phyloP scores from a whole-genome alignment of 2,113 vertebrate genomes.

The Engraulis encrasicolus region DNA sequence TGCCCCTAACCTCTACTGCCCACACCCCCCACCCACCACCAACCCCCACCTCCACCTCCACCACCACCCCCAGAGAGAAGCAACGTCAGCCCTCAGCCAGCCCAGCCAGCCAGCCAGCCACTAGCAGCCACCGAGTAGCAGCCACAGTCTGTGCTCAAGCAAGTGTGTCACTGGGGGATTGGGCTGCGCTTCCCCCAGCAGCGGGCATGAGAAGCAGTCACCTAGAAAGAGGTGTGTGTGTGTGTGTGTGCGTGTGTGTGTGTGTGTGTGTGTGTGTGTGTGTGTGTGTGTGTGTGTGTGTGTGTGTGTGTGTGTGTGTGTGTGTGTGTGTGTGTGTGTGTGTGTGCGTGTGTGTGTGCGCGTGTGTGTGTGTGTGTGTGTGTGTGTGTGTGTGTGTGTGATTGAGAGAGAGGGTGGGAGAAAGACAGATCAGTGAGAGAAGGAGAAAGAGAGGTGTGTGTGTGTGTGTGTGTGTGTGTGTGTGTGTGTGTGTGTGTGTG shows the following conservation, averaged over 20 bases:
- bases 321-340: not conserved
- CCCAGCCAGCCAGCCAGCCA: no score
- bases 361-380: no score
- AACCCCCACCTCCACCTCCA: not conserved
- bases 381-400: no score
- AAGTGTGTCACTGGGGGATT: conserved; percentile 5
- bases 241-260: not conserved
- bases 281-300: not conserved
- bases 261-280: no score
- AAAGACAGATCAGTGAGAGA: no score
- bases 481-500: no score
- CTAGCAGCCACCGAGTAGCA: not conserved
- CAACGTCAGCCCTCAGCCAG: no score
- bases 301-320: not conserved
- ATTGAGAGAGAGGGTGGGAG: no score
- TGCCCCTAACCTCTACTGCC: no score
- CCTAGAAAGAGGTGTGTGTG: not conserved
- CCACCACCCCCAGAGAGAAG: not conserved
- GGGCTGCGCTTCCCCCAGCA: not conserved
- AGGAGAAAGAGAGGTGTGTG: no score
- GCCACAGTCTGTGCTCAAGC: conserved; percentile 6
- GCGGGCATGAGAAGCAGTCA: conserved; percentile 7
- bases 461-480: no score
- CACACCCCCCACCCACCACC: no score
- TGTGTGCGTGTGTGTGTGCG: not conserved